phyloP scores from a whole-genome alignment of 1,140 invertebrate species.

The Trachelipus rathkii region DNA sequence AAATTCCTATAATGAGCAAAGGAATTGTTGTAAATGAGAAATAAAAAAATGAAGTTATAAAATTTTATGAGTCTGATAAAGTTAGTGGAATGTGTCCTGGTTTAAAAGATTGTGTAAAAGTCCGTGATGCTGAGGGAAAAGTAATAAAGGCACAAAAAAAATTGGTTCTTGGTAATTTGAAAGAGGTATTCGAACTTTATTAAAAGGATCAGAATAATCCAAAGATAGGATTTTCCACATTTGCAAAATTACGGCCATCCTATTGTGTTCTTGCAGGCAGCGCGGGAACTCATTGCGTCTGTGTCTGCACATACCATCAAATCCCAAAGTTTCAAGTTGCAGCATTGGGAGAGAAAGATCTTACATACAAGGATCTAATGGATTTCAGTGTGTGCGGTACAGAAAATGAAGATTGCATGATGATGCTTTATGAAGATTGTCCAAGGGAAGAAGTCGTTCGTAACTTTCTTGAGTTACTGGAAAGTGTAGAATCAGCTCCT shows the following conservation, averaged over 20 bases:
- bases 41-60: background rate
- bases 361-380: background rate
- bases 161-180: background rate
- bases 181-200: slow-evolving; percentile 4
- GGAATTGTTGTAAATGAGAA: background rate
- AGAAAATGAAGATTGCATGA: background rate
- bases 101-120: background rate
- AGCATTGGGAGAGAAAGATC: background rate
- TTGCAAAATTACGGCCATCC: background rate
- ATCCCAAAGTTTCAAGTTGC: background rate
- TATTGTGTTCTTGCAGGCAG: background rate
- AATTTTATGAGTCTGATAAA: background rate
- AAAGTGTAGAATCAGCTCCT: slow-evolving; percentile 10
- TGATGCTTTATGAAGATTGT: background rate
- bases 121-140: background rate
- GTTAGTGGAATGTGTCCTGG: background rate
- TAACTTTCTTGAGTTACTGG: background rate
- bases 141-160: background rate
- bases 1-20: background rate
- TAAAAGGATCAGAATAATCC: slow-evolving; percentile 2
- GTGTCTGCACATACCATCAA: too few species aligned
- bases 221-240: slow-evolving; percentile 16
- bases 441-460: background rate
- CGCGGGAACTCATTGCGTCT: background rate
- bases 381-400: too few species aligned